Conservation (phyloP, 1,140 invertebrate species). For the Wasmannia auropunctata region DNA sequence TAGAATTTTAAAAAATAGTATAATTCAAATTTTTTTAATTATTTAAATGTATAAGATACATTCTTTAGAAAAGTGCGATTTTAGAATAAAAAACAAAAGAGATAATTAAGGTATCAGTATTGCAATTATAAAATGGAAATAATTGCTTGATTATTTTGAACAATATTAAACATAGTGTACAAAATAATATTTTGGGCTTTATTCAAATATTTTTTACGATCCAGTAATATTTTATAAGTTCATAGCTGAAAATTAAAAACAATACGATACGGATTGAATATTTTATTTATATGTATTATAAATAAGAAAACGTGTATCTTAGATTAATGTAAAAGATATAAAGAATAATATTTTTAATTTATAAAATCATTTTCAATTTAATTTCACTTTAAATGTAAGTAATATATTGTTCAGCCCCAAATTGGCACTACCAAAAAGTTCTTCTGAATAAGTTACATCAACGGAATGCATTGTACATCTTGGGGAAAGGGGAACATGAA, state of each 20-base stretch:
- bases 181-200: neutral
- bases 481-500: conserved; percentile 28
- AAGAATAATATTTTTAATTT: neutral
- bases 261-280: neutral
- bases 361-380: neutral
- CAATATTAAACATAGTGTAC: neutral
- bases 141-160: neutral
- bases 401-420: neutral
- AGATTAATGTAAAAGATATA: neutral
- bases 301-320: neutral
- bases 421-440: neutral
- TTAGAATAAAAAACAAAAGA: neutral
- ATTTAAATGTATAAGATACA: neutral
- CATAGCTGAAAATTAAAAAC: neutral
- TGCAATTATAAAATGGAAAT: neutral
- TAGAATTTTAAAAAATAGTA: neutral
- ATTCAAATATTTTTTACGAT: neutral
- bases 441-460: conserved; percentile 2
- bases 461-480: neutral
- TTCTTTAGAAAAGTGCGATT: neutral
- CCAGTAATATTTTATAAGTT: neutral
- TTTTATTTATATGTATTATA: neutral
- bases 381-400: neutral
- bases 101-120: neutral
- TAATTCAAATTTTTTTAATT: neutral